phyloP scores from a whole-genome alignment of 1,140 invertebrate species.

The Caenorhabditis briggsae region DNA sequence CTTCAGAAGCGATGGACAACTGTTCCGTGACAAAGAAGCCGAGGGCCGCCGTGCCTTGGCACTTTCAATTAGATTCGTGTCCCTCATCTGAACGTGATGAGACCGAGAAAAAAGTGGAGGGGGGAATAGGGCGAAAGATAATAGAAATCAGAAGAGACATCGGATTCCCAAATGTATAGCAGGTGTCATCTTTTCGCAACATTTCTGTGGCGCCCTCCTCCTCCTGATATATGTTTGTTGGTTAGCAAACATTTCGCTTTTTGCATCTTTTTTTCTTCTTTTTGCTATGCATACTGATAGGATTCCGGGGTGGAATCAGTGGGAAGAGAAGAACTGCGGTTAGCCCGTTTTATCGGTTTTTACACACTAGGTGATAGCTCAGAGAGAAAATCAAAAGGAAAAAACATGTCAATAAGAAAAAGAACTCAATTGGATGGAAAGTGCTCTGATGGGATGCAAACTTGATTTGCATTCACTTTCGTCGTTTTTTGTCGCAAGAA shows the following conservation, averaged over 20 bases:
- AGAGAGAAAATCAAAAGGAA: not conserved
- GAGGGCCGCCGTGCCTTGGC: conserved; percentile 43
- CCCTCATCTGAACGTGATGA: conserved; percentile 3
- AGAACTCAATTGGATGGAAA: not conserved
- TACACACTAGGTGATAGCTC: not conserved
- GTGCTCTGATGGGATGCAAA: not conserved
- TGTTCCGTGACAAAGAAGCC: not conserved
- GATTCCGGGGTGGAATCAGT: not conserved
- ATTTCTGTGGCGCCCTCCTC: not conserved
- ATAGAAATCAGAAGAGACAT: conserved; percentile 15
- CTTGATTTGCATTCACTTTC: not conserved
- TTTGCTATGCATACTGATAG: conserved; percentile 27
- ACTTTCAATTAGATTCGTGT: conserved; percentile 50
- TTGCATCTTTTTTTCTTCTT: no score
- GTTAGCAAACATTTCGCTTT: conserved; percentile 15
- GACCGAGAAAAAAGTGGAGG: not conserved
- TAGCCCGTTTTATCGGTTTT: not conserved
- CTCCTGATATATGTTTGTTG: conserved; percentile 37
- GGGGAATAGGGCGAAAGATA: not conserved
- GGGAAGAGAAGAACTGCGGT: conserved; percentile 3
- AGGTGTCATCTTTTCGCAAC: conserved; percentile 50
- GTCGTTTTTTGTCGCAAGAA: not conserved
- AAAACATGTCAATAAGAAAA: not conserved
- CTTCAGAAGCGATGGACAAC: not conserved
- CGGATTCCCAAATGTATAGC: not conserved